These are phyloP conservation scores for Coelopa pilipes DNA, from an alignment of 2,888 invertebrate species.

Conservation along the genomic window DNA sequence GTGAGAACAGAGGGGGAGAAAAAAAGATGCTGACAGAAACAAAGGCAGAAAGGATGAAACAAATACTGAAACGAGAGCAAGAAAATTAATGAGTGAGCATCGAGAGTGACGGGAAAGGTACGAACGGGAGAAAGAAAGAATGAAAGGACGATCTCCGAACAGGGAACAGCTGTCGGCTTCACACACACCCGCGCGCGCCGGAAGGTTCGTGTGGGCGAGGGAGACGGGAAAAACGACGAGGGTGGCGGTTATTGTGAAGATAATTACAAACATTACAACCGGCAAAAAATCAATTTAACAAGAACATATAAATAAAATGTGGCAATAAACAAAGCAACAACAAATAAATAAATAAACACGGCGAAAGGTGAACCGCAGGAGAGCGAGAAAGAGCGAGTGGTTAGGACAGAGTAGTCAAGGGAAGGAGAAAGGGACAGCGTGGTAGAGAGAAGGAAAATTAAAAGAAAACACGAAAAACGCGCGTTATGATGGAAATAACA, in stretches of 20 bases:
- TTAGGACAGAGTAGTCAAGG: too few species aligned
- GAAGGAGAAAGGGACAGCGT: not conserved
- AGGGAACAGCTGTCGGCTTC: constrained; percentile 27
- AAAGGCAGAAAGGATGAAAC: not conserved
- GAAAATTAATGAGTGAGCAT: constrained; percentile 41
- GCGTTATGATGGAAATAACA: not conserved
- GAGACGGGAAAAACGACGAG: not conserved
- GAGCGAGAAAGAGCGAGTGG: too few species aligned
- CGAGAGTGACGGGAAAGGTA: too few species aligned
- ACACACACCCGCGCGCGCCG: constrained; percentile 11
- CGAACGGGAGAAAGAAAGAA: not conserved
- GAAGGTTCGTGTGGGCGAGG: constrained; percentile 16
- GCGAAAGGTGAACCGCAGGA: not conserved
- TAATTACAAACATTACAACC: constrained; percentile 40
- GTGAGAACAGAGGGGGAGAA: constrained; percentile 29
- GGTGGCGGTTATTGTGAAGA: constrained; percentile 12
- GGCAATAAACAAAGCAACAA: too few species aligned
- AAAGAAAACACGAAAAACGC: constrained; percentile 42
- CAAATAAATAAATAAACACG: constrained; percentile 34
- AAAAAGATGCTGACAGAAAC: not conserved
- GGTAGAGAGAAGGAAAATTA: constrained; percentile 37
- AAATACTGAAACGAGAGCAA: too few species aligned
- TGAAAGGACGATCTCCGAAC: not conserved
- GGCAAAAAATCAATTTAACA: constrained; percentile 41
- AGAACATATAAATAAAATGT: constrained; percentile 31